Evolutionary conservation across 2,113 vertebrate species (phyloP).

Genomic region (Stigmatopora argus): DNA sequence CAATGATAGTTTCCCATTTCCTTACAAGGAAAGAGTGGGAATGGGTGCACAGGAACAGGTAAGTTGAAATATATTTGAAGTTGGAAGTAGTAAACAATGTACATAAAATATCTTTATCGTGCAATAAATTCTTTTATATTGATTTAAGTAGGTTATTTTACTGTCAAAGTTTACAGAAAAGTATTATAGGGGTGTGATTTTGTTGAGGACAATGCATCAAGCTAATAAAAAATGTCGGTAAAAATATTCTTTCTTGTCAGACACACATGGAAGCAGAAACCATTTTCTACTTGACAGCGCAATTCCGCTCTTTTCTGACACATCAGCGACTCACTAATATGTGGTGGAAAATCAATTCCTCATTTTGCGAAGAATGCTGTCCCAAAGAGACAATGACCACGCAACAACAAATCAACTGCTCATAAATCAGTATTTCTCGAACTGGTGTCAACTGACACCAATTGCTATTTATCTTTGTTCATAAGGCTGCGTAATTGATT

Average conservation of each 20-base stretch:
- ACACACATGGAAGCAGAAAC: background rate
- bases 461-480: constrained; percentile 21
- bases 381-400: constrained; percentile 2
- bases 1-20: too few species aligned
- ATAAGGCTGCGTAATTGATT: constrained; percentile 13
- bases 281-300: constrained; percentile 8
- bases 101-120: too few species aligned
- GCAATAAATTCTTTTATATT: background rate
- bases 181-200: background rate
- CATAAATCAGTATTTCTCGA: constrained; percentile 1
- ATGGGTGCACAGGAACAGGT: too few species aligned
- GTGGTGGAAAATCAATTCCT: constrained; percentile 3
- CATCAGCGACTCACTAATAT: background rate
- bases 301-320: constrained; percentile 11
- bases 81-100: too few species aligned
- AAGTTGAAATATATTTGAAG: too few species aligned
- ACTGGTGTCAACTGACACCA: constrained; percentile 12
- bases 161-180: background rate
- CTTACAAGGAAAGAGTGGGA: too few species aligned
- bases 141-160: background rate
- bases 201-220: constrained; percentile 29
- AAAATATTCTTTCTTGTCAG: background rate
- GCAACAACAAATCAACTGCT: constrained; percentile 2
- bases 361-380: constrained; percentile 3
- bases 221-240: background rate